Percentiles rank a stretch among this genome's conserved stretches.
Evolutionary conservation across 2,797 vertebrate species (phyloP).

Genomic region (Schizothorax lantsangensis): DNA sequence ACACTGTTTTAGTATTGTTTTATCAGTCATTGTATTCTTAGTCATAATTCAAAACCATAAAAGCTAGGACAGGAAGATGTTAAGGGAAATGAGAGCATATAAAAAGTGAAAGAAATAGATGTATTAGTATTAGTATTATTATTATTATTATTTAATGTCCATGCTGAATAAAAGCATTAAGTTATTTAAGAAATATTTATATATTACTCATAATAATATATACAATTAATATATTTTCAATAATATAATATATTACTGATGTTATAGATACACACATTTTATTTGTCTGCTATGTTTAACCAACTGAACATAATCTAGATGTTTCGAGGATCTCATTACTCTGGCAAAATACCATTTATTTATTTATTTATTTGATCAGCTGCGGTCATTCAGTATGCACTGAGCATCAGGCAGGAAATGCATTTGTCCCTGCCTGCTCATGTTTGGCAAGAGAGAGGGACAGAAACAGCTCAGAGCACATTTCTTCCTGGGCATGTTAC

Average conservation of each 20-base stretch:
- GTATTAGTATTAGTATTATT: too few relatives aligned
- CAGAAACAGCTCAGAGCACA: constrained; percentile 25
- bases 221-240: not conserved
- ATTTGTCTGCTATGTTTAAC: not conserved
- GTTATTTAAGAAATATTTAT: not conserved
- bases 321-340: constrained; percentile 4
- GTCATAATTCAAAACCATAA: too few relatives aligned
- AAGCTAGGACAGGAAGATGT: too few relatives aligned
- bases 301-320: constrained; percentile 1
- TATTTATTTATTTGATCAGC: constrained; percentile 41
- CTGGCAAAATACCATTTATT: constrained; percentile 34
- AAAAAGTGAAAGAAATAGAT: too few relatives aligned
- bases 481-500: constrained; percentile 12
- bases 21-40: too few relatives aligned
- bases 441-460: constrained; percentile 14
- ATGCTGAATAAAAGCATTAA: not conserved
- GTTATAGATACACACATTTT: not conserved
- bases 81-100: too few relatives aligned
- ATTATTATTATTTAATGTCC: not conserved
- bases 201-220: not conserved
- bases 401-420: constrained; percentile 36
- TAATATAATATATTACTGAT: not conserved
- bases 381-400: constrained; percentile 38
- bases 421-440: constrained; percentile 35
- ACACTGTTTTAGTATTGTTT: too few relatives aligned